Base-by-base conservation (phyloP, 2,113 vertebrate species). In the Cheirogaleus medius region DNA sequence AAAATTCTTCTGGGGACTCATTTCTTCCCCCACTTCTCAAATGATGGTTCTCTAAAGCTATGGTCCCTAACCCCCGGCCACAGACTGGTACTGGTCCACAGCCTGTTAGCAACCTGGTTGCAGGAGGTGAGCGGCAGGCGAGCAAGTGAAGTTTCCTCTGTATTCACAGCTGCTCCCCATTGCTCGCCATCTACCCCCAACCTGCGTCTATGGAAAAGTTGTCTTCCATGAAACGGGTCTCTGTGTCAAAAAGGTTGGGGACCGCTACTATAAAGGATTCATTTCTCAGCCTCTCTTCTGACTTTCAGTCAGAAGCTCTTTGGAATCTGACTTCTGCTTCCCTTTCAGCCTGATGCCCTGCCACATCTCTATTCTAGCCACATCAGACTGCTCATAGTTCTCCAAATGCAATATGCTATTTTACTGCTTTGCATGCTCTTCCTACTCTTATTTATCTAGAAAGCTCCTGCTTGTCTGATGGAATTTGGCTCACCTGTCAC, bases 261-360 rank as follows among this genome's bases (percentile, higher is more conserved):
- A 56, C 20, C 7, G 20, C 20, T 20, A 21, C 80, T 60, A 64
- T 47, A 74, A 87, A 76, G 34, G 13, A 18, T 39, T 69, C 13
- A 14, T 90, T 83, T 87, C 6, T 82, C 49, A 34, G 44, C 17
- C 73, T 94, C 39, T 87, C 73, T 89, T 82, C 44, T 92, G 76
- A 94, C 29, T 85, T n/a, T n/a, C n/a, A n/a, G n/a, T n/a, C n/a
- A n/a, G n/a, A 58, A 92, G 88, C 29, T 71, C 58, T 52, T 86
- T 34, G 49, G 44, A 12, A 32, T 37, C 69, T 85, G 58, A 68
- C 39, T 29, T 60, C 56, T 77, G 25, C 29, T 85, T 88, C 11
- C 9, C 29, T 54, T 94, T 60, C 14, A 92, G 54, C 11, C 23
- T 23, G 32, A 11, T 81, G 5, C 14, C 71, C 12, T 69, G 74